Evolutionary conservation across 2,888 invertebrate genomes (phyloP).

Genomic region (Pachymerium ferrugineum): DNA sequence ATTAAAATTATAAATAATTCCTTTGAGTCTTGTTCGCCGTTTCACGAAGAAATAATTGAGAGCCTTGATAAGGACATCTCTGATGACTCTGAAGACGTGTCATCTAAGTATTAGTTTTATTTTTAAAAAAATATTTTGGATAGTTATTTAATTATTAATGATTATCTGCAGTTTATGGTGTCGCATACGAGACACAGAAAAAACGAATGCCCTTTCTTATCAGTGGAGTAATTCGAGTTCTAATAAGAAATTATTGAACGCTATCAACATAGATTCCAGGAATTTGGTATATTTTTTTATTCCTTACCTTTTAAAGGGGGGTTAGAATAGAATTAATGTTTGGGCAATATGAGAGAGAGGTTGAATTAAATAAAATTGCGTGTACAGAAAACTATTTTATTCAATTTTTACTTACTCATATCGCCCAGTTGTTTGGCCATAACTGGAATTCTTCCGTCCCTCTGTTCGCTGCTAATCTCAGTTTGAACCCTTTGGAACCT

Average conservation of each 20-base stretch:
- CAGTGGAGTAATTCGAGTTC: slow-evolving; percentile 34
- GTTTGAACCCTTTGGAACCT: slow-evolving; percentile 35
- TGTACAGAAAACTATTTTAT: background rate
- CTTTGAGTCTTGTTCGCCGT: background rate
- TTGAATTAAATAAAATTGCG: background rate
- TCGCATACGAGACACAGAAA: slow-evolving; percentile 33
- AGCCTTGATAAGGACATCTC: background rate
- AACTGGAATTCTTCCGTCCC: slow-evolving; percentile 36
- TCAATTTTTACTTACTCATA: background rate
- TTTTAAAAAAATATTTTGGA: background rate
- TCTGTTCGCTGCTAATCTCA: slow-evolving; percentile 34
- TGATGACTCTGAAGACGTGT: background rate
- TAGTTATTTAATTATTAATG: background rate
- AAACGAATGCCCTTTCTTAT: slow-evolving; percentile 34
- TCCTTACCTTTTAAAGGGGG: background rate
- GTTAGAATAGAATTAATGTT: background rate
- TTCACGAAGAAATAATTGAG: background rate
- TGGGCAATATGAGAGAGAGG: background rate
- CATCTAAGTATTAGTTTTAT: background rate
- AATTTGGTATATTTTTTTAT: slow-evolving; percentile 30
- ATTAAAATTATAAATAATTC: background rate
- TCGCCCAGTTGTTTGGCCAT: slow-evolving; percentile 33
- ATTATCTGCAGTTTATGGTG: slow-evolving; percentile 27
- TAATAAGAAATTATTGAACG: slow-evolving; percentile 31
- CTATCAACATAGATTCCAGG: slow-evolving; percentile 33